These are phyloP conservation scores for Lordiphosa clarofinis DNA, from an alignment of 1,140 invertebrate species.

Conservation along the genomic window DNA sequence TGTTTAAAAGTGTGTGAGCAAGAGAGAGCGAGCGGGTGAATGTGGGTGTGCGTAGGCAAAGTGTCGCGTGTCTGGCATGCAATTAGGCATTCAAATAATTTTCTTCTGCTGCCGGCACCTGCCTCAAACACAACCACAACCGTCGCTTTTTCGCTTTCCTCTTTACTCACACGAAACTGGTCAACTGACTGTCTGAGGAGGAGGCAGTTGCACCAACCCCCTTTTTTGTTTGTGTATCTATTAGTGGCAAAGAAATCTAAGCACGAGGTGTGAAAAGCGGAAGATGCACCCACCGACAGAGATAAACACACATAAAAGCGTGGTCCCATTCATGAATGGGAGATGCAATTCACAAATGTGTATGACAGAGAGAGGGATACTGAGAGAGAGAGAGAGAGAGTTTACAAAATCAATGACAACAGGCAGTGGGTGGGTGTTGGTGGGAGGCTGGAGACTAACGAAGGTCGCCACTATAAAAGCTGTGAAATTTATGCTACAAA, in stretches of 20 bases:
- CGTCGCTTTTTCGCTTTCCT: not conserved
- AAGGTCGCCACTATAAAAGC: constrained; percentile 6
- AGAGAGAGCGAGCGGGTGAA: constrained; percentile 25
- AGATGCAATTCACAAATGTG: constrained; percentile 1
- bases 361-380: constrained; percentile 1
- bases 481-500: constrained; percentile 10
- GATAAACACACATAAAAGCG: constrained; percentile 32
- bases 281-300: constrained; percentile 25
- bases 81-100: constrained; percentile 71
- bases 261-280: constrained; percentile 59
- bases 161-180: not conserved
- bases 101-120: constrained; percentile 18
- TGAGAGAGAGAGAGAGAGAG: not conserved
- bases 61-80: constrained; percentile 75
- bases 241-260: constrained; percentile 15
- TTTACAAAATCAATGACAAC: constrained; percentile 28
- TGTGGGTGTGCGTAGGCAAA: constrained; percentile 34
- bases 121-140: constrained; percentile 17
- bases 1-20: constrained; percentile 21
- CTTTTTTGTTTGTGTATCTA: constrained; percentile 33
- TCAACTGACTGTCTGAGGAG: not conserved
- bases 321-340: constrained; percentile 62
- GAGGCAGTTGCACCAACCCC: not conserved
- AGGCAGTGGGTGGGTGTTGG: constrained; percentile 15
- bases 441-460: constrained; percentile 4